A percentile compares a stretch with the other conserved stretches of the same genome.
Evolutionary conservation across 1,140 invertebrate species (phyloP).

Genomic region (Drosophila chauvacae): DNA sequence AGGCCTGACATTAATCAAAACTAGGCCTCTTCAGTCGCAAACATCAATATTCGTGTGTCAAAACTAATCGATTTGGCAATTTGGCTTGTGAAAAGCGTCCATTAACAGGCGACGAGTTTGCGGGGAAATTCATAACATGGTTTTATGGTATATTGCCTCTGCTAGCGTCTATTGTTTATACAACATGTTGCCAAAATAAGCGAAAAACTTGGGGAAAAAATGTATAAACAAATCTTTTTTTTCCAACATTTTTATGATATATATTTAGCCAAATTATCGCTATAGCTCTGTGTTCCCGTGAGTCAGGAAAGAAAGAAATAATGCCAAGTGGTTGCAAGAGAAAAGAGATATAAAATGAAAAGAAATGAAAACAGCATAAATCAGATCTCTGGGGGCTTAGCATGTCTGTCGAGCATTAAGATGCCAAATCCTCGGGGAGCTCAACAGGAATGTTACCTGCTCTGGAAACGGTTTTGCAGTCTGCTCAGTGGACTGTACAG

Average conservation of each 20-base stretch:
- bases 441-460: slow-evolving; percentile 64
- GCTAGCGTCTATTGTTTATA: slow-evolving; percentile 59
- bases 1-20: slow-evolving; percentile 30
- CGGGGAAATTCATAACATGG: slow-evolving; percentile 39
- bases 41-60: slow-evolving; percentile 39
- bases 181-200: slow-evolving; percentile 60
- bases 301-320: slow-evolving; percentile 31
- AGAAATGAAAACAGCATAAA: slow-evolving; percentile 47
- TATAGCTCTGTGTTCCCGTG: slow-evolving; percentile 15
- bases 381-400: slow-evolving; percentile 49
- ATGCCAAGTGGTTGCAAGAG: slow-evolving; percentile 26
- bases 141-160: slow-evolving; percentile 17
- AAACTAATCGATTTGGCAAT: slow-evolving; percentile 59
- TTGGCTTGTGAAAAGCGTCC: slow-evolving; percentile 57
- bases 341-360: background rate
- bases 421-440: slow-evolving; percentile 34
- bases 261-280: slow-evolving; percentile 47
- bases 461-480: slow-evolving; percentile 6
- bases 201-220: slow-evolving; percentile 34
- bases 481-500: background rate
- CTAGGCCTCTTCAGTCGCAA: slow-evolving; percentile 20
- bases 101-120: slow-evolving; percentile 49
- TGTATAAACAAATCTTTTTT: slow-evolving; percentile 61
- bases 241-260: slow-evolving; percentile 52
- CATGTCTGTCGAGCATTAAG: slow-evolving; percentile 67